phyloP scores from a whole-genome alignment of 2,888 invertebrate species.

The Hemithea aestivaria region DNA sequence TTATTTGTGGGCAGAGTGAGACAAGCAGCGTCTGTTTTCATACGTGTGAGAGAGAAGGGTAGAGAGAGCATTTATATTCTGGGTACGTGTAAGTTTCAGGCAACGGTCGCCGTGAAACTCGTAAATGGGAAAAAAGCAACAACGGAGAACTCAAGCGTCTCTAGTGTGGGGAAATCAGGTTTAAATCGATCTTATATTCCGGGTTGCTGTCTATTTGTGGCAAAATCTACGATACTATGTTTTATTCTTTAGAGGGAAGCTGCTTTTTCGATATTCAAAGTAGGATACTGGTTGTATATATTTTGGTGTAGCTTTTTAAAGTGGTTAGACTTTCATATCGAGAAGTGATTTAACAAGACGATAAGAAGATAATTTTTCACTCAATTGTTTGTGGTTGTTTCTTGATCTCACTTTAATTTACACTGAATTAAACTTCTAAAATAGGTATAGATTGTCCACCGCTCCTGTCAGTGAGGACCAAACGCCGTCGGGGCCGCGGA shows the following conservation, averaged over 20 bases:
- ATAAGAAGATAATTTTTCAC: too few species aligned
- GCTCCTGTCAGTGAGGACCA: too few species aligned
- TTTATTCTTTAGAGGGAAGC: constrained; percentile 3
- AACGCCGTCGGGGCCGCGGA: too few species aligned
- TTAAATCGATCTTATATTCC: constrained; percentile 33
- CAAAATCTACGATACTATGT: constrained; percentile 15
- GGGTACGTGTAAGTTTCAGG: constrained; percentile 79
- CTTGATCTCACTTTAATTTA: too few species aligned
- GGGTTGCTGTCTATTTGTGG: constrained; percentile 18
- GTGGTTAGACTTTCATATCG: too few species aligned
- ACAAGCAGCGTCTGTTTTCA: constrained; percentile 36
- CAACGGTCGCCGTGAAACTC: constrained; percentile 79
- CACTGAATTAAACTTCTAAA: too few species aligned
- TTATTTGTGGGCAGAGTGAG: constrained; percentile 71
- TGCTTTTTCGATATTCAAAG: constrained; percentile 3
- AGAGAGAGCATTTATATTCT: constrained; percentile 74
- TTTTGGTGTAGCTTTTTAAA: too few species aligned
- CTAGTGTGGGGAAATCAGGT: constrained; percentile 62
- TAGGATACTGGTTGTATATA: too few species aligned
- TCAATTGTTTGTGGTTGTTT: too few species aligned
- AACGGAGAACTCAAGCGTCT: constrained; percentile 72
- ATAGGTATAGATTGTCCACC: too few species aligned
- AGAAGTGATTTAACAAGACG: too few species aligned
- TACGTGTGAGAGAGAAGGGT: constrained; percentile 46
- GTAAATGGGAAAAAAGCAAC: constrained; percentile 80